Evolutionary conservation across 1,140 invertebrate species (phyloP).

Genomic region (Lordiphosa clarofinis): DNA sequence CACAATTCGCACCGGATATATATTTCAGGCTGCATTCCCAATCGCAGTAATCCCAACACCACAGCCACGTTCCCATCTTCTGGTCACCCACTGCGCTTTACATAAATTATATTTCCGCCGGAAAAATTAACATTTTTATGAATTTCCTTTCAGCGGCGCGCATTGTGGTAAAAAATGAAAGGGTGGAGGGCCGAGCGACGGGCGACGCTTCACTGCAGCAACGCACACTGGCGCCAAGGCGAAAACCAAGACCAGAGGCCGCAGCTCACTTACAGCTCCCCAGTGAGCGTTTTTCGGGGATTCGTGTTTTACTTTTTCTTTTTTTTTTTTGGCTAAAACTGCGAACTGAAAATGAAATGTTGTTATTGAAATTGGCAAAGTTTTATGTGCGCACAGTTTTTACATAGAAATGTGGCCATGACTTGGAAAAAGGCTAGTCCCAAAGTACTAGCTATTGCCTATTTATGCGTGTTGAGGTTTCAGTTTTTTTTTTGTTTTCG

Average conservation of each 20-base stretch:
- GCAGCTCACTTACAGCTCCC: constrained; percentile 40
- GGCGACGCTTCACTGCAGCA: constrained; percentile 23
- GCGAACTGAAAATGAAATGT: constrained; percentile 71
- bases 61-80: constrained; percentile 27
- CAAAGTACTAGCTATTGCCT: constrained; percentile 49
- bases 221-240: constrained; percentile 68
- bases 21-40: constrained; percentile 46
- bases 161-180: constrained; percentile 49
- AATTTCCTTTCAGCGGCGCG: constrained; percentile 73
- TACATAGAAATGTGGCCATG: constrained; percentile 75
- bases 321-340: constrained; percentile 28
- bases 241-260: constrained; percentile 17
- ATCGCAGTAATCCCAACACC: constrained; percentile 34
- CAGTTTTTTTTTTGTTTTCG: constrained; percentile 19
- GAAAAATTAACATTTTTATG: constrained; percentile 79
- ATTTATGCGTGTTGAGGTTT: constrained; percentile 65
- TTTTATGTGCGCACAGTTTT: constrained; percentile 69
- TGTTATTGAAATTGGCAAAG: constrained; percentile 77
- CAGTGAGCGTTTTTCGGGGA: constrained; percentile 38
- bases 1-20: constrained; percentile 70
- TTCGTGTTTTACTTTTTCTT: neutral
- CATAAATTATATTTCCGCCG: constrained; percentile 78
- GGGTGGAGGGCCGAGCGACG: constrained; percentile 10
- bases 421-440: constrained; percentile 56
- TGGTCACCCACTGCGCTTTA: constrained; percentile 73